Conservation (phyloP, 92 coral and sea anemone species). For the Isaurus tuberculatus region DNA sequence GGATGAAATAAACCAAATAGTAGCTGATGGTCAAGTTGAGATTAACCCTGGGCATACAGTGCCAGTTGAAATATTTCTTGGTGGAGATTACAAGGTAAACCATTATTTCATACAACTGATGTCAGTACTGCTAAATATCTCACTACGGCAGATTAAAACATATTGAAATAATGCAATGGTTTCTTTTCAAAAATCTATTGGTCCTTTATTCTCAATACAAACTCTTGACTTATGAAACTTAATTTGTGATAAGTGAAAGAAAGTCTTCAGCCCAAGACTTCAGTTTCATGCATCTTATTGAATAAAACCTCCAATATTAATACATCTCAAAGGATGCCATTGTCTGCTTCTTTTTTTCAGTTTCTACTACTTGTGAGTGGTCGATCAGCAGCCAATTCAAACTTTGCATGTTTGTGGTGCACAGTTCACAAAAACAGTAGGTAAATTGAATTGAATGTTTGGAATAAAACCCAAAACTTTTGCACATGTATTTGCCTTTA, state of each 20-base stretch:
- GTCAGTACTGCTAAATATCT: slow-evolving; percentile 17
- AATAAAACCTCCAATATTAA: not conserved
- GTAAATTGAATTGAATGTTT: not conserved
- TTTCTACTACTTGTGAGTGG: slow-evolving; percentile 39
- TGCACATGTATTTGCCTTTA: slow-evolving; percentile 6
- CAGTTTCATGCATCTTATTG: not conserved
- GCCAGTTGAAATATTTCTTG: slow-evolving; percentile 61
- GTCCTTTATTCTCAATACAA: slow-evolving; percentile 24
- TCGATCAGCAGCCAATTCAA: slow-evolving; percentile 50
- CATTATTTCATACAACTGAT: slow-evolving; percentile 13
- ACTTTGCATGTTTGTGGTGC: slow-evolving; percentile 65
- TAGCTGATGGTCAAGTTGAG: slow-evolving; percentile 62
- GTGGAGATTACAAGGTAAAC: slow-evolving; percentile 59
- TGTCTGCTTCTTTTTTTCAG: slow-evolving; percentile 30
- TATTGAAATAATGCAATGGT: slow-evolving; percentile 15
- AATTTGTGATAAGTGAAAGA: slow-evolving; percentile 17
- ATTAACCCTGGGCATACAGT: slow-evolving; percentile 53
- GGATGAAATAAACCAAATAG: slow-evolving; percentile 58
- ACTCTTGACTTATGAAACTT: not conserved
- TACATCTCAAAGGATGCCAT: slow-evolving; percentile 23
- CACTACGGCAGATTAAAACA: slow-evolving; percentile 19
- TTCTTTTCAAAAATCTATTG: slow-evolving; percentile 27
- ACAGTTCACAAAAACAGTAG: slow-evolving; percentile 52
- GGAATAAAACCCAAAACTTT: not conserved
- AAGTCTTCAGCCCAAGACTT: slow-evolving; percentile 27